phyloP scores from a whole-genome alignment of 2,113 vertebrate species.

The Strigops habroptila region DNA sequence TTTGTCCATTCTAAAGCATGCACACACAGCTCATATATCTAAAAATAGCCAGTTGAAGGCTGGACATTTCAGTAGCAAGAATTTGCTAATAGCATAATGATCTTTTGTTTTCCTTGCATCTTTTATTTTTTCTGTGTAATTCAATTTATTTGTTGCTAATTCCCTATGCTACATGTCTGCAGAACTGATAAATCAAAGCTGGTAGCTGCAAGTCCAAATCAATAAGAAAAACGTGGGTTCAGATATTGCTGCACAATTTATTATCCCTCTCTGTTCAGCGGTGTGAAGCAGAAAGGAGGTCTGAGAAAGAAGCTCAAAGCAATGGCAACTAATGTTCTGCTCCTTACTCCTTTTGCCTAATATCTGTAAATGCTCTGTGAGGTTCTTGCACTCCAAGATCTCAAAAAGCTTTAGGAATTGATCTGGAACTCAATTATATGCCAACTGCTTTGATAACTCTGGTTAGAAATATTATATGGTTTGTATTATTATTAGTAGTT shows the following conservation, averaged over 20 bases:
- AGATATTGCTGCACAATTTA: background rate
- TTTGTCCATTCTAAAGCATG: background rate
- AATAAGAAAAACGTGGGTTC: background rate
- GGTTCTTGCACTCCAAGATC: background rate
- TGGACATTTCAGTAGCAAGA: background rate
- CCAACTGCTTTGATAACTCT: background rate
- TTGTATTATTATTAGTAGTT: background rate
- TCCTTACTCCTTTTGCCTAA: background rate
- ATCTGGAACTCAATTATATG: background rate
- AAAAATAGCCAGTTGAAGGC: background rate
- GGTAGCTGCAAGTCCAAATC: background rate
- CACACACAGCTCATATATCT: background rate
- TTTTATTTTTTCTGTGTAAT: background rate
- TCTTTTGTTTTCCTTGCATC: background rate
- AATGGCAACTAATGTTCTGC: background rate
- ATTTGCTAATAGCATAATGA: background rate
- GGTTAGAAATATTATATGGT: background rate
- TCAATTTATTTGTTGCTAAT: background rate
- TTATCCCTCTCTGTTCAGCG: background rate
- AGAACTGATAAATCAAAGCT: background rate
- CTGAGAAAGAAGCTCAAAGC: background rate
- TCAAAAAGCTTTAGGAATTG: background rate
- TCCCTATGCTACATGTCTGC: background rate
- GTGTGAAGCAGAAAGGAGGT: background rate
- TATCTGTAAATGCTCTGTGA: background rate